Evolutionary conservation across 2,797 vertebrate species (phyloP).

Genomic region (Sebastolobus altivelis): DNA sequence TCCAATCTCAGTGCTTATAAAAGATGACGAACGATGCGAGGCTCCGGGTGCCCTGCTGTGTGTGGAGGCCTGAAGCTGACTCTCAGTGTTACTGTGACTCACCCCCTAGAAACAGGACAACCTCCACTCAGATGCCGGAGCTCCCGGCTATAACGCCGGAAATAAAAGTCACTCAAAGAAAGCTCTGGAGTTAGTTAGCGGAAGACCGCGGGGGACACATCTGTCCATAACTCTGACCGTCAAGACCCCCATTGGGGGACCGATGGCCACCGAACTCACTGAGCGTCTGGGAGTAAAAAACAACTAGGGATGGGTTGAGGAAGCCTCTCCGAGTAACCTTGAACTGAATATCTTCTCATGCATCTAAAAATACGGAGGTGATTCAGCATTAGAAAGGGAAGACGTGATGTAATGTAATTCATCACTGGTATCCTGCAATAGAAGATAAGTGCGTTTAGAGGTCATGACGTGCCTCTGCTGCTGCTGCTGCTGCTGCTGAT

Average conservation of each 20-base stretch:
- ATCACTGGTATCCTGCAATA: constrained; percentile 1
- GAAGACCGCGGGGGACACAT: constrained; percentile 6
- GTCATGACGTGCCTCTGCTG: constrained; percentile 62
- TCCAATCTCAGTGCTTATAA: not conserved
- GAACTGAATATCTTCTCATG: not conserved
- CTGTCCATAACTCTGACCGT: constrained; percentile 11
- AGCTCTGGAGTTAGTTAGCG: not conserved
- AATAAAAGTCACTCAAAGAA: constrained; percentile 39
- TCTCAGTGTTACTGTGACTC: constrained; percentile 62
- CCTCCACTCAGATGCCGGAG: constrained; percentile 21
- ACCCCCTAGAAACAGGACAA: constrained; percentile 36
- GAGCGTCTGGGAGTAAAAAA: not conserved
- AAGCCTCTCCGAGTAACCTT: constrained; percentile 38
- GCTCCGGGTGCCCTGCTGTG: constrained; percentile 36
- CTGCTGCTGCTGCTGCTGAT: constrained; percentile 34
- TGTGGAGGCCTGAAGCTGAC: constrained; percentile 31
- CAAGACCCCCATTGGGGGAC: not conserved
- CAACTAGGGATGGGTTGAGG: not conserved
- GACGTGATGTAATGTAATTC: not conserved
- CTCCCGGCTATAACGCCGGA: constrained; percentile 29
- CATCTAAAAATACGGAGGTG: not conserved
- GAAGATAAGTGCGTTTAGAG: constrained; percentile 69
- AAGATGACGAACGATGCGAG: constrained; percentile 15
- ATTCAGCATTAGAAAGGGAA: not conserved
- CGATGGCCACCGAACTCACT: not conserved